A percentile compares a stretch with the other conserved stretches of the same genome.
These are phyloP conservation scores for Chamaea fasciata DNA, from an alignment of 2,113 vertebrate genomes.

Conservation along the genomic window DNA sequence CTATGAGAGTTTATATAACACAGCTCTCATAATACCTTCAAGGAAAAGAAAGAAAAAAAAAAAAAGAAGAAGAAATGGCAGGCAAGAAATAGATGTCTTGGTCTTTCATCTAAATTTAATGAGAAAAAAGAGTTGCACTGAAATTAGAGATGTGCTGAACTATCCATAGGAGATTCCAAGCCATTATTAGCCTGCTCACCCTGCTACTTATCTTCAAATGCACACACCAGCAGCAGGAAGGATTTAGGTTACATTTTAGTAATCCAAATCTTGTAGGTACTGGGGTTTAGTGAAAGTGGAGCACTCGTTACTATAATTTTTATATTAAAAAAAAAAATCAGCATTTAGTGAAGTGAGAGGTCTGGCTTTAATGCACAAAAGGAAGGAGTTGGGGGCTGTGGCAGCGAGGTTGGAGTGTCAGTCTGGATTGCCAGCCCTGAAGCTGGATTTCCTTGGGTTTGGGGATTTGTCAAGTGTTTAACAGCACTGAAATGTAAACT, in stretches of 20 bases:
- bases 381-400: background rate
- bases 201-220: conserved; percentile 59
- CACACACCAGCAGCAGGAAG: conserved; percentile 45
- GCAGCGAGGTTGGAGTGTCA: background rate
- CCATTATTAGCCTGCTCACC: conserved; percentile 52
- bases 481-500: background rate
- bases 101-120: conserved; percentile 40
- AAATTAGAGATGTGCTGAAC: conserved; percentile 47
- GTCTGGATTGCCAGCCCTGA: conserved; percentile 25
- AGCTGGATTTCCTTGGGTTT: background rate
- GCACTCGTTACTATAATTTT: conserved; percentile 44
- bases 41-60: background rate
- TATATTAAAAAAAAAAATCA: background rate
- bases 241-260: conserved; percentile 56
- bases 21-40: background rate
- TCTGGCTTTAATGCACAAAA: conserved; percentile 4
- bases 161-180: conserved; percentile 31
- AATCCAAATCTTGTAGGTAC: conserved; percentile 65
- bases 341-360: background rate
- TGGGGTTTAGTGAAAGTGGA: conserved; percentile 56
- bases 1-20: background rate
- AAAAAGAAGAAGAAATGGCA: background rate
- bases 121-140: background rate
- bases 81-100: background rate
- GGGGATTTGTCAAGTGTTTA: conserved; percentile 35